Conservation (phyloP, 2,113 vertebrate genomes). For the Hydrochoerus hydrochaeris region DNA sequence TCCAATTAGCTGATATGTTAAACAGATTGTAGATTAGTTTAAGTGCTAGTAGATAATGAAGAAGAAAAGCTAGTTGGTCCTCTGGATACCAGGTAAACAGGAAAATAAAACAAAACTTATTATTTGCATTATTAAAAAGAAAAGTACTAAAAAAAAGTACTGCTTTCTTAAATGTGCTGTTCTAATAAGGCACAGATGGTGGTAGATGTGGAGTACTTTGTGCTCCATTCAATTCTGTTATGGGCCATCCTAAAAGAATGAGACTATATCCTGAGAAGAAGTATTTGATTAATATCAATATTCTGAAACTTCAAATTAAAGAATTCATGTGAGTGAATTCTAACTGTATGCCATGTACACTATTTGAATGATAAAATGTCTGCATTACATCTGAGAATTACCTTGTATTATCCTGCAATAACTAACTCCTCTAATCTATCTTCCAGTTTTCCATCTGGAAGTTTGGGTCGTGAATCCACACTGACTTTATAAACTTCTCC, state of each 20-base stretch:
- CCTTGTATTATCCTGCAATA: neutral
- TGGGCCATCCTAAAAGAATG: neutral
- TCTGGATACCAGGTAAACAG: neutral
- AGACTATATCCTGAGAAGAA: neutral
- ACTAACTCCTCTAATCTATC: neutral
- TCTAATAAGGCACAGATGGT: neutral
- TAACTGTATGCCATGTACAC: neutral
- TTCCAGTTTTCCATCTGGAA: neutral
- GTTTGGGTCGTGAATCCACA: neutral
- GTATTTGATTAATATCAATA: neutral
- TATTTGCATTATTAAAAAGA: neutral
- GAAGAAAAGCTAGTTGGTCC: neutral
- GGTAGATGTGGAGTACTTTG: neutral
- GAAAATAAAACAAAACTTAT: neutral
- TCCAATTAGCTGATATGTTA: neutral
- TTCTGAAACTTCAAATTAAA: neutral
- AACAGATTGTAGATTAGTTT: neutral
- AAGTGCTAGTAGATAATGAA: neutral
- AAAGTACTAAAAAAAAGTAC: neutral
- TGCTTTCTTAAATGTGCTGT: neutral
- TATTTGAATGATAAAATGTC: neutral
- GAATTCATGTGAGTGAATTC: neutral
- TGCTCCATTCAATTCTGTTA: accelerated
- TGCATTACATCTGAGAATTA: neutral
- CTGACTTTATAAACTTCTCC: neutral